Conservation (phyloP, 1,140 invertebrate species). For the Caenorhabditis tropicalis region DNA sequence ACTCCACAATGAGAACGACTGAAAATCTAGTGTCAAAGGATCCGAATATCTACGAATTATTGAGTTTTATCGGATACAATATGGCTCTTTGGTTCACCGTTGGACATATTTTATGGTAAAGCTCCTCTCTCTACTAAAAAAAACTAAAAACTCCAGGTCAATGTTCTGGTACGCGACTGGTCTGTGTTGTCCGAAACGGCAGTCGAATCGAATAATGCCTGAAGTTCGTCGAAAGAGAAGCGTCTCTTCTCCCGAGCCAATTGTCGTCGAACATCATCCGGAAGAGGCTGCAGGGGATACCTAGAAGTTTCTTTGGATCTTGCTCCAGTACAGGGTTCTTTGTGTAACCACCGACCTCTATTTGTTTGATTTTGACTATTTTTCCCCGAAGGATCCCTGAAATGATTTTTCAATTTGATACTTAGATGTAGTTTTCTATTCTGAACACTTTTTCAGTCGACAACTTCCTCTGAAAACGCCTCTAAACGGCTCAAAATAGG, state of each 20-base stretch:
- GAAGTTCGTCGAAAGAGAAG: not conserved
- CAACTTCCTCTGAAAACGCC: no score
- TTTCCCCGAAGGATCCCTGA: no score
- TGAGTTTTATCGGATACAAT: constrained; percentile 60
- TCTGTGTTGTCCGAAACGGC: constrained; percentile 5
- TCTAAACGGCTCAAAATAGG: no score
- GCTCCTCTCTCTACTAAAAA: not conserved
- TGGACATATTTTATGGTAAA: constrained; percentile 56
- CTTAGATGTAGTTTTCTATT: no score
- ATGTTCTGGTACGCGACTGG: constrained; percentile 35
- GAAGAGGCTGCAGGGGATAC: not conserved
- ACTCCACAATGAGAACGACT: constrained; percentile 50
- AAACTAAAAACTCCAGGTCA: constrained; percentile 14
- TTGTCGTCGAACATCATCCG: not conserved
- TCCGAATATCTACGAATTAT: constrained; percentile 54
- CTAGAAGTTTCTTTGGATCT: no score
- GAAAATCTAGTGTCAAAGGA: constrained; percentile 48
- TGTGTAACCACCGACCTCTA: no score
- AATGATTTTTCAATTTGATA: no score
- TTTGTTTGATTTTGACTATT: no score
- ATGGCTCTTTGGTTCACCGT: constrained; percentile 57
- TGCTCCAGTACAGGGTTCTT: no score
- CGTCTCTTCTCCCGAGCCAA: not conserved
- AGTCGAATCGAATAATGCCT: not conserved
- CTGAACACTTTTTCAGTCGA: no score